These are phyloP conservation scores for Gasterosteus aculeatus DNA, from an alignment of 2,113 vertebrate species.

Conservation along the genomic window DNA sequence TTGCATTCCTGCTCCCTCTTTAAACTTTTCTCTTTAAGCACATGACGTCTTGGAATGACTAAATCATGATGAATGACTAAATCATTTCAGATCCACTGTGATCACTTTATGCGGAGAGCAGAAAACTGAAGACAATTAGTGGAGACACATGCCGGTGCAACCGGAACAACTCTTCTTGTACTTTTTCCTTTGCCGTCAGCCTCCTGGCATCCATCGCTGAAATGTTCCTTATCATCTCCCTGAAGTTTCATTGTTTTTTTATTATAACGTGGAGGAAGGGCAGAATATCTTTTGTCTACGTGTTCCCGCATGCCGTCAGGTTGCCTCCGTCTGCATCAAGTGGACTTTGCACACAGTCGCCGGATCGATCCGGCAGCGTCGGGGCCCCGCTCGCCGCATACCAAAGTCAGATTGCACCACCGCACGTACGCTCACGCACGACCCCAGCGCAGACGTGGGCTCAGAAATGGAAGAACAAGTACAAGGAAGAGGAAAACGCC, in stretches of 20 bases:
- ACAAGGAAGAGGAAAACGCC: slow-evolving; percentile 16
- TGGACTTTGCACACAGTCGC: slow-evolving; percentile 47
- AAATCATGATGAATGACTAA: slow-evolving; percentile 28
- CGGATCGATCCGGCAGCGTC: slow-evolving; percentile 58
- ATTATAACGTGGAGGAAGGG: slow-evolving; percentile 5
- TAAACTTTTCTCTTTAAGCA: slow-evolving; percentile 18
- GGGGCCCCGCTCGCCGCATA: slow-evolving; percentile 26
- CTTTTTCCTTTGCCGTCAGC: slow-evolving; percentile 19
- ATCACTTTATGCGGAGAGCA: slow-evolving; percentile 31
- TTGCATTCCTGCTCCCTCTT: slow-evolving; percentile 27
- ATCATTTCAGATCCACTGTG: slow-evolving; percentile 5
- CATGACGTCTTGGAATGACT: slow-evolving; percentile 8
- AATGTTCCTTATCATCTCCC: slow-evolving; percentile 2
- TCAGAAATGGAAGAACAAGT: slow-evolving; percentile 1
- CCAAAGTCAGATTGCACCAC: slow-evolving; percentile 28
- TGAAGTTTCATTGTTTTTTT: slow-evolving; percentile 36
- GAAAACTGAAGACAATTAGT: slow-evolving; percentile 18
- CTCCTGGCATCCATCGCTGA: slow-evolving; percentile 14
- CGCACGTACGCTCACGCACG: not conserved
- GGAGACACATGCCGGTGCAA: not conserved
- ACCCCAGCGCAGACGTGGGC: not conserved
- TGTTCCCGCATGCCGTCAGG: slow-evolving; percentile 33
- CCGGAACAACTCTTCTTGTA: not conserved
- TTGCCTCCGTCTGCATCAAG: slow-evolving; percentile 31
- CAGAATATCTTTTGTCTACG: slow-evolving; percentile 2